These are phyloP conservation scores for Distichodus sexfasciatus DNA, from an alignment of 2,797 vertebrate genomes.

Conservation along the genomic window DNA sequence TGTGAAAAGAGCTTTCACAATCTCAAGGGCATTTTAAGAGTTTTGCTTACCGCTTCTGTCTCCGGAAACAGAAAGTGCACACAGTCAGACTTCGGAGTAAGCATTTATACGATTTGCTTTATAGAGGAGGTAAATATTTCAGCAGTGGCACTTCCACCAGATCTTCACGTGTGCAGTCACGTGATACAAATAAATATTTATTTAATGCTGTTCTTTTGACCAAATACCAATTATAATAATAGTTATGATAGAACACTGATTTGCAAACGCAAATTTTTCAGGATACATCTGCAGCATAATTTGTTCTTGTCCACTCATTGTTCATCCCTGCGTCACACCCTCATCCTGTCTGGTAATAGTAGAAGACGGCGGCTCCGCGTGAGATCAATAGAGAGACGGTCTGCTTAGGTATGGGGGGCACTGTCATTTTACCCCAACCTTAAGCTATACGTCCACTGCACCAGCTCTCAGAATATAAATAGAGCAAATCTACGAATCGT, in stretches of 20 bases:
- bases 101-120: constrained; percentile 21
- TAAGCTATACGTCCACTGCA: constrained; percentile 5
- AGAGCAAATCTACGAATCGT: constrained; percentile 38
- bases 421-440: constrained; percentile 37
- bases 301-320: constrained; percentile 13
- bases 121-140: constrained; percentile 47
- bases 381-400: constrained; percentile 38
- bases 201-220: constrained; percentile 36
- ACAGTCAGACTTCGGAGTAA: constrained; percentile 24
- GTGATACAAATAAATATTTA: constrained; percentile 48
- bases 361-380: constrained; percentile 33
- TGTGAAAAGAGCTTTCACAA: constrained; percentile 22
- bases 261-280: constrained; percentile 21
- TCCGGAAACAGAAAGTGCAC: constrained; percentile 9
- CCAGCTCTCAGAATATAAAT: constrained; percentile 40
- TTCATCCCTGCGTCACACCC: constrained; percentile 27
- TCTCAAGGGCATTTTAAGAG: constrained; percentile 16
- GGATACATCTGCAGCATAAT: constrained; percentile 18
- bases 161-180: not conserved
- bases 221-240: constrained; percentile 39
- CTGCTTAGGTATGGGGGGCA: constrained; percentile 16
- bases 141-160: constrained; percentile 31
- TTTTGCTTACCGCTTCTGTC: constrained; percentile 1
- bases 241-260: constrained; percentile 43
- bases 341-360: constrained; percentile 41